Conservation (phyloP, 2,888 invertebrate species). For the Colletes collaris region DNA sequence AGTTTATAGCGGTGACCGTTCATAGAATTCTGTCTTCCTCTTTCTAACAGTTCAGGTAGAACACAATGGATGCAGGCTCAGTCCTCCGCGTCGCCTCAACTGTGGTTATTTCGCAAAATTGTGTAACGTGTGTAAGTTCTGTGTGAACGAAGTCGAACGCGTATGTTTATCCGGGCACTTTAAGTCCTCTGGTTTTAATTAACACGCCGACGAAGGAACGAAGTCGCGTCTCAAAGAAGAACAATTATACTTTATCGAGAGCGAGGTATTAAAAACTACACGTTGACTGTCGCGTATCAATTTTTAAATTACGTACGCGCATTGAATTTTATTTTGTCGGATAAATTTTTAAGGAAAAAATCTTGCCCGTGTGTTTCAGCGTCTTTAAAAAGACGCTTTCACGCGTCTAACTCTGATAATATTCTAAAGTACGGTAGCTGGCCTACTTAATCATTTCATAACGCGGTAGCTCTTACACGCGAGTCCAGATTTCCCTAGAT, state of each 20-base stretch:
- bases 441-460: conserved; percentile 38
- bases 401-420: conserved; percentile 36
- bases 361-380: no score
- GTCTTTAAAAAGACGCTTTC: neutral
- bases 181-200: neutral
- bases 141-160: neutral
- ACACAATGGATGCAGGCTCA: conserved; percentile 22
- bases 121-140: conserved; percentile 11
- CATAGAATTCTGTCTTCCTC: conserved; percentile 47
- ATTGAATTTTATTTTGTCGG: no score
- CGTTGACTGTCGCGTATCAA: no score
- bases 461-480: conserved; percentile 13
- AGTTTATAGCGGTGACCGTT: conserved; percentile 80
- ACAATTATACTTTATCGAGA: no score
- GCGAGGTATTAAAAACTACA: no score
- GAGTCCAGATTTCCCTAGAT: conserved; percentile 29
- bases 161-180: neutral
- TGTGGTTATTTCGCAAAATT: conserved; percentile 37
- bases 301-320: no score
- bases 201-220: neutral
- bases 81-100: conserved; percentile 9
- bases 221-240: no score
- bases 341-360: no score
- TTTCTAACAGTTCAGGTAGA: conserved; percentile 46
- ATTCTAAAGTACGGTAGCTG: conserved; percentile 35